Evolutionary conservation across 2,797 vertebrate genomes (phyloP), one percentile per base, ranked within the genome.

Genomic region (Characodon lateralis): DNA sequence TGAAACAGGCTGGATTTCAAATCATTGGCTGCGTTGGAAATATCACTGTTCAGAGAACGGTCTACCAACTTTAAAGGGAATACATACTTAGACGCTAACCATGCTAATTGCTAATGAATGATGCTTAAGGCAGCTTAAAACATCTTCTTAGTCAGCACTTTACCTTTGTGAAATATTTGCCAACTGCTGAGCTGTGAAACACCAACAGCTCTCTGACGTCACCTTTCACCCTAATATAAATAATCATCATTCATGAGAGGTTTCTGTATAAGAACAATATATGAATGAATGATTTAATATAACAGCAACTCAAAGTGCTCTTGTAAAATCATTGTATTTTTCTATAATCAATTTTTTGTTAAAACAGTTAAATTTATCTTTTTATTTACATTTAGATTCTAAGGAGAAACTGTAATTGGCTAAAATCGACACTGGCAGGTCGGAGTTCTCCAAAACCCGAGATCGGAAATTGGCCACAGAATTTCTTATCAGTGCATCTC

Each of bases 401-500:
- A 51, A 51, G 12, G 50, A 51, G 10, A 53, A 53, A 20, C 16
- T 18, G 1, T 1, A 22, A 20, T 20, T 18, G 18, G 16, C 16
- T 53, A 22, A 53, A 53, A 53, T 18, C 35, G 12, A 8, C 10
- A 6, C 20, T 22, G 41, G 22, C 39, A 68, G 22, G 39, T n/a
- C 22, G 5, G 10, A 43, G 22, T 1, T 69, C 16, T 69, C 39
- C 41, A 69, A 68, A 69, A 39, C 31, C 9, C 0, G 18, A 66
- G 63, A 41, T 39, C 22, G 18, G 22, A 24, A 24, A 28, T n/a
- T 48, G 66, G 66, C 66, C 2, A 1, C 5, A 48, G 66, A 28
- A 48, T 26, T 48, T 70, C 66, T 48, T n/a, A 70, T 48, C 24
- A 13, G n/a, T 70, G 66, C 66, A 48, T 70, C 66, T 24, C 66